Conservation (phyloP, 2,888 invertebrate genomes). For the Rhagonycha fulva region DNA sequence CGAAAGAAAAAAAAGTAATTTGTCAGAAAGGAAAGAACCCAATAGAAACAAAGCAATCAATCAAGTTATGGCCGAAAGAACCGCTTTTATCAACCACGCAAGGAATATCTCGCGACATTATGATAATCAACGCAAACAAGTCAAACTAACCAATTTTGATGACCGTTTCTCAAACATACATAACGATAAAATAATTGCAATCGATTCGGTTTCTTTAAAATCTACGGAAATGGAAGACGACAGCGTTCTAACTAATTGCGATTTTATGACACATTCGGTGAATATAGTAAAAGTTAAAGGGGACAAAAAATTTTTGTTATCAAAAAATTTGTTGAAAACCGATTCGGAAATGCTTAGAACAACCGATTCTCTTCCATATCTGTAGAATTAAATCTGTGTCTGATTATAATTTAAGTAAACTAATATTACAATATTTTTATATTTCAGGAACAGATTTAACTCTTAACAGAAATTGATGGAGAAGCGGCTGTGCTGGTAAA, state of each 20-base stretch:
- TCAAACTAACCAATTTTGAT: background rate
- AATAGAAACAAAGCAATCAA: background rate
- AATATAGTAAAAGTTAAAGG: slow-evolving; percentile 5
- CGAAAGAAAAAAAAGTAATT: background rate
- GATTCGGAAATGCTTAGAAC: background rate
- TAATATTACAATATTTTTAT: slow-evolving; percentile 35
- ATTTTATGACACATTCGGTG: slow-evolving; percentile 6
- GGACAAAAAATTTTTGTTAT: background rate
- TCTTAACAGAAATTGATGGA: slow-evolving; percentile 49
- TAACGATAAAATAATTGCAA: background rate
- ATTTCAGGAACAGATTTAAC: slow-evolving; percentile 52
- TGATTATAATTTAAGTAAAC: slow-evolving; percentile 5
- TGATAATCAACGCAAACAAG: background rate
- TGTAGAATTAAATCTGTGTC: slow-evolving; percentile 41
- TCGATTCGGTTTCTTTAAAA: background rate
- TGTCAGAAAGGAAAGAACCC: background rate
- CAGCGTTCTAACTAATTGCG: slow-evolving; percentile 4
- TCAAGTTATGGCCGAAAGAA: background rate
- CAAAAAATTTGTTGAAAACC: background rate
- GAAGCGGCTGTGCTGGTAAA: slow-evolving; percentile 33
- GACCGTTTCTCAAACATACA: background rate
- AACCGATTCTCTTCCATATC: slow-evolving; percentile 17
- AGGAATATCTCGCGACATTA: slow-evolving; percentile 10
- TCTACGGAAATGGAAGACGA: slow-evolving; percentile 17
- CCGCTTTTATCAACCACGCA: slow-evolving; percentile 7